phyloP scores from a whole-genome alignment of 2,113 vertebrate species.

The Anseranas semipalmata region DNA sequence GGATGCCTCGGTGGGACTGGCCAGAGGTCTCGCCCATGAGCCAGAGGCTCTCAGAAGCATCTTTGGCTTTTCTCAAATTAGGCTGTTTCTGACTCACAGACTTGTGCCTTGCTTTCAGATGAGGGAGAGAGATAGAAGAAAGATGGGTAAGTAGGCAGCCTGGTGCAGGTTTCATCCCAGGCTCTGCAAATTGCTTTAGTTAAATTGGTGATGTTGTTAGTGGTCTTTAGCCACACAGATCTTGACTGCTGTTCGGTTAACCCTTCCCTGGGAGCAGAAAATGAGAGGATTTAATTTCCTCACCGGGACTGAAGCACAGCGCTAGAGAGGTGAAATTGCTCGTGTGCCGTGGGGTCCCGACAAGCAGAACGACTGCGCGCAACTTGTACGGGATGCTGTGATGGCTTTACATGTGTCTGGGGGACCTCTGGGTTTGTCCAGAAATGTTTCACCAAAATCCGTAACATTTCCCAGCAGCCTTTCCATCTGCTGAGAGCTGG shows the following conservation, averaged over 20 bases:
- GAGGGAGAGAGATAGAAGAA: not conserved
- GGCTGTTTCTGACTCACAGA: conserved; percentile 19
- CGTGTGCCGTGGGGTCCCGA: not conserved
- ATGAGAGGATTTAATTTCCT: not conserved
- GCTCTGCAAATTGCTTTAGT: not conserved
- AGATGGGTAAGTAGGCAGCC: not conserved
- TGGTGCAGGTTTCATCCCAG: not conserved
- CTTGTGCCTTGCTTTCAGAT: conserved; percentile 8
- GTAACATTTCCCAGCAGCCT: not conserved
- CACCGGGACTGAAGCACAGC: not conserved
- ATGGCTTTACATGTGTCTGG: not conserved
- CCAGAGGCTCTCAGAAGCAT: not conserved
- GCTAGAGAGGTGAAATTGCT: not conserved
- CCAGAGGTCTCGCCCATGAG: not conserved
- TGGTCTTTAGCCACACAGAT: not conserved
- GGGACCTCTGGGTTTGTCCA: not conserved
- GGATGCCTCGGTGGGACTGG: not conserved
- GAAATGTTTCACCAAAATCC: not conserved
- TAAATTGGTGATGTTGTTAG: not conserved
- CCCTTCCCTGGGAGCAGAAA: not conserved
- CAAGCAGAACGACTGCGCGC: accelerated
- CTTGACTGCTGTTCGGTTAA: not conserved
- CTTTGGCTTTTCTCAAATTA: not conserved
- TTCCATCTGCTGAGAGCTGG: not conserved
- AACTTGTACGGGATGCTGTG: accelerated